Evolutionary conservation across 1,140 invertebrate species (phyloP).

Genomic region (Aplysia californica): DNA sequence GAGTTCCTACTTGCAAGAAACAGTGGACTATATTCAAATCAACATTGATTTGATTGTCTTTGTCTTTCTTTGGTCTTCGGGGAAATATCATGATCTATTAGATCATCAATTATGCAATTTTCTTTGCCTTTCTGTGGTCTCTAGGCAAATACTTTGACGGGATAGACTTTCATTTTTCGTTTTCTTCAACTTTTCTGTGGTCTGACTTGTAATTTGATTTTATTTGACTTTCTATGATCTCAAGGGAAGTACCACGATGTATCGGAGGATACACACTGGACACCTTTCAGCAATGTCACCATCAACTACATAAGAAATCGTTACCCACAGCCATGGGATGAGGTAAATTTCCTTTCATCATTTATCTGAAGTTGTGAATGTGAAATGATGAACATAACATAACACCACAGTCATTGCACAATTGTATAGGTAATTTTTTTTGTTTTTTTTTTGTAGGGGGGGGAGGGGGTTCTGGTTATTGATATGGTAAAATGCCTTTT

Average conservation of each 20-base stretch:
- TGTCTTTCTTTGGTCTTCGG: neutral
- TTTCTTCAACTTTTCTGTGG: neutral
- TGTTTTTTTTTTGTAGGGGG: neutral
- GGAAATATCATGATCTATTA: neutral
- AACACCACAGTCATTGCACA: too few species aligned
- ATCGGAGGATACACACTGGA: conserved; percentile 64
- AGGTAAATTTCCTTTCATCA: conserved; percentile 33
- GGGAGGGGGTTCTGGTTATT: neutral
- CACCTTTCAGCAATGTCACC: conserved; percentile 60
- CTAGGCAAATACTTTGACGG: neutral
- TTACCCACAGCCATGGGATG: conserved; percentile 58
- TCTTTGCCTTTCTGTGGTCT: neutral
- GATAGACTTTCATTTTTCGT: neutral
- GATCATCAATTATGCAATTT: neutral
- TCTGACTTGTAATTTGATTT: neutral
- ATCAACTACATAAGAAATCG: conserved; percentile 60
- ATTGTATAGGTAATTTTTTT: neutral
- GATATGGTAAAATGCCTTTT: neutral
- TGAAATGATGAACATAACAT: too few species aligned
- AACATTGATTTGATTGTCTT: too few species aligned
- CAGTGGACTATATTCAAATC: too few species aligned
- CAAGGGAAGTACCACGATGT: conserved; percentile 56
- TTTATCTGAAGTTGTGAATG: neutral
- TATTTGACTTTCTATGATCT: conserved; percentile 21
- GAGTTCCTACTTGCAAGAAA: too few species aligned